These are phyloP conservation scores for Pachycephus smyrnensis DNA, from an alignment of 2,888 invertebrate species.

Conservation along the genomic window DNA sequence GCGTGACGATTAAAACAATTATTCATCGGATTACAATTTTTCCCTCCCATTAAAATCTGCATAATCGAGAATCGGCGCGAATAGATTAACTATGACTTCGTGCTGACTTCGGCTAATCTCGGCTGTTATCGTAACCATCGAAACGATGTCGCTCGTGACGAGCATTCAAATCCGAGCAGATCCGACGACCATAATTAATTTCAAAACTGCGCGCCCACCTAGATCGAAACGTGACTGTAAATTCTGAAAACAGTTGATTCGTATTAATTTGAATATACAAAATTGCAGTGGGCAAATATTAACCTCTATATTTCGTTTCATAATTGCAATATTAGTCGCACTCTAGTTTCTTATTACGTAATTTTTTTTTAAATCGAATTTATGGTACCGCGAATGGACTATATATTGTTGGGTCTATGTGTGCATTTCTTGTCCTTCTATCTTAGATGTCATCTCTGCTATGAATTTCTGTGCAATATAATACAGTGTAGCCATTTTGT, in stretches of 20 bases:
- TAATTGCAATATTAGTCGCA: constrained; percentile 10
- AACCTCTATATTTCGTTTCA: background rate
- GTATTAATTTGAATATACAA: background rate
- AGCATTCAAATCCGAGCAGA: background rate
- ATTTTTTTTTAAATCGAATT: background rate
- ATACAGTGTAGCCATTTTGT: background rate
- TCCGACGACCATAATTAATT: background rate
- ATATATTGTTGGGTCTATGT: background rate
- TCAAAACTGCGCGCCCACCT: background rate
- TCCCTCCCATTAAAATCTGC: constrained; percentile 24
- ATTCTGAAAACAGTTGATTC: background rate
- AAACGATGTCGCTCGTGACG: background rate
- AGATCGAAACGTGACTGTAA: background rate
- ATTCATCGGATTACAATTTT: constrained; percentile 28
- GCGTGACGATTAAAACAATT: constrained; percentile 26
- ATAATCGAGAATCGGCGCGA: constrained; percentile 3
- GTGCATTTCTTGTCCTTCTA: background rate
- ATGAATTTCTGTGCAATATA: background rate
- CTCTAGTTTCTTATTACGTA: background rate
- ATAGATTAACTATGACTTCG: background rate
- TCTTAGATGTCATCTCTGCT: background rate
- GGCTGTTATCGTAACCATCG: background rate
- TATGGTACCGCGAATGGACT: background rate
- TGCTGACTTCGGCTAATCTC: background rate
- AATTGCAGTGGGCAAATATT: background rate